Base-by-base conservation (phyloP, 2,113 vertebrate genomes). In the Psittacula cyanocephala region DNA sequence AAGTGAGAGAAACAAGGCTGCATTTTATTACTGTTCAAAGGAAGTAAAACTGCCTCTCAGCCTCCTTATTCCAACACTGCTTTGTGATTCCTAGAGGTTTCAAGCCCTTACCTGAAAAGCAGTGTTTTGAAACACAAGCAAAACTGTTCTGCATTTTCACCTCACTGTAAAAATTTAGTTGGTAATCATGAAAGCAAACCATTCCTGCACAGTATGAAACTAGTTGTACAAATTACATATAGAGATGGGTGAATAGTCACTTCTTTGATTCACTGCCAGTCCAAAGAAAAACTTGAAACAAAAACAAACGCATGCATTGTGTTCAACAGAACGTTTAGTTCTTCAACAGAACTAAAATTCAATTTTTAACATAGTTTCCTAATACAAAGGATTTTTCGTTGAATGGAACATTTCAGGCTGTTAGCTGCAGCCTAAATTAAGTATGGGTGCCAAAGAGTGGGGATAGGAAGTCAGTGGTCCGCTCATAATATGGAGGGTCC, bases 1-100 rank as follows among this genome's bases (percentile, higher is more conserved):
- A 89, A 91, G 62, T 62, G 33, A 23, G 33, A 95, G 53, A 95
- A 96, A 88, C 75, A 94, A 91, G 71, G 41, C 35, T 93, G 52
- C 8, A 39, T 69, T 89, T 82, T 82, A 47, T 55, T 50, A 29
- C 49, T 41, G 16, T 85, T 91, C 49, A 75, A 46, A 63, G 29
- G 11, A 89, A 88, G 53, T 57, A 82, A 82, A 89, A 44, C 10
- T 82, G 39, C 49, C 35, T 94, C 22, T 65, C 15, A 76, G 3
- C 17, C 37, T 68, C 25, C n/a, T 53, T 82, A 43, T 46, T 91
- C n/a, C 78, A 80, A 13, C 1, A 3, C 16, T 47, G 33, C 37
- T 55, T 69, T 92, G 50, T 37, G 28, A 27, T n/a, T 88, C 67
- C 71, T 49, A 44, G 55, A 70, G 46, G 31, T 70, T 89, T 67